phyloP scores from a whole-genome alignment of 2,888 invertebrate species.

The Zhengitettix transpicula region DNA sequence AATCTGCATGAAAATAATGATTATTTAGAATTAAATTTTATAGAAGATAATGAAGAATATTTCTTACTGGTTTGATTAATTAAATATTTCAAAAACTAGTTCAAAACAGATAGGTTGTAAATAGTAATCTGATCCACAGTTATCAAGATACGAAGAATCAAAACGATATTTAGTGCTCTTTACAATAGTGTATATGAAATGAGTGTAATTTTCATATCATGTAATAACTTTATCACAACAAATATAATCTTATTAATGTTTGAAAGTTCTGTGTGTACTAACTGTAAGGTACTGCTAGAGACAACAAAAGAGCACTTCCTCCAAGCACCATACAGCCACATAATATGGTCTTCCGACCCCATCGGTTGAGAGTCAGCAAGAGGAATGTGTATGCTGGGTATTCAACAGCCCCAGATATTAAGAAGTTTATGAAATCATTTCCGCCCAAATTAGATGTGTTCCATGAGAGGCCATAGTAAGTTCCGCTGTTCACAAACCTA shows the following conservation, averaged over 20 bases:
- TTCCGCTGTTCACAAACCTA: slow-evolving; percentile 56
- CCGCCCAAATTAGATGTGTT: slow-evolving; percentile 54
- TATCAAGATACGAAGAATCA: too few species aligned
- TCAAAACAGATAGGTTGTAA: too few species aligned
- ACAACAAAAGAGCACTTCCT: slow-evolving; percentile 39
- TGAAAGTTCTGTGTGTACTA: slow-evolving; percentile 15
- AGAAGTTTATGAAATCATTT: slow-evolving; percentile 54
- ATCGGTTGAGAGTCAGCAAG: slow-evolving; percentile 46
- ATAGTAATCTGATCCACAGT: too few species aligned
- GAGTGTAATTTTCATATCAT: too few species aligned
- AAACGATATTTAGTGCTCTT: too few species aligned
- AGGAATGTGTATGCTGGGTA: slow-evolving; percentile 52
- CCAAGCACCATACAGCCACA: slow-evolving; percentile 50
- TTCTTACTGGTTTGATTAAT: too few species aligned
- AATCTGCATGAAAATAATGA: slow-evolving; percentile 22
- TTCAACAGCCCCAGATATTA: slow-evolving; percentile 59
- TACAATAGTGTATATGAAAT: too few species aligned
- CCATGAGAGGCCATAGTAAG: slow-evolving; percentile 65
- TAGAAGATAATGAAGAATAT: too few species aligned
- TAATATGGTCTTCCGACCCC: slow-evolving; percentile 50
- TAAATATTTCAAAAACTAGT: too few species aligned
- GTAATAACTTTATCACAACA: too few species aligned
- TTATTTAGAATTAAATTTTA: not conserved
- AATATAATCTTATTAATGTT: too few species aligned
- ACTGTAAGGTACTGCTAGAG: slow-evolving; percentile 39